phyloP scores from a whole-genome alignment of 2,888 invertebrate genomes.

The Acronicta aceris region DNA sequence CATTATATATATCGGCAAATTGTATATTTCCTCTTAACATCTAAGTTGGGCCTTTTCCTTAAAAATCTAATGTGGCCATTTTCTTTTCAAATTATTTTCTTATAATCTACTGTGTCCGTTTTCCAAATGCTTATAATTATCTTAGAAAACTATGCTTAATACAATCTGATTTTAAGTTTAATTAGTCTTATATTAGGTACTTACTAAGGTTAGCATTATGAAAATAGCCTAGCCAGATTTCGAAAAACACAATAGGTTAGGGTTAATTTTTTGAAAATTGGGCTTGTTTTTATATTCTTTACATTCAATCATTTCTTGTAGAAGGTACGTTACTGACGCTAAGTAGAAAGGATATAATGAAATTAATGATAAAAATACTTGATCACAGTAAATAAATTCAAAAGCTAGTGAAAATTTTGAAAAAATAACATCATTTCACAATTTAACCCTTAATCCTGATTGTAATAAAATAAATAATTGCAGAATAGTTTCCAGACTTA shows the following conservation, averaged over 20 bases:
- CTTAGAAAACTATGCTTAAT: conserved; percentile 50
- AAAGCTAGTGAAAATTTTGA: neutral
- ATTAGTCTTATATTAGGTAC: conserved; percentile 61
- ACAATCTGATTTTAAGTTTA: conserved; percentile 43
- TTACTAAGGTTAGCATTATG: conserved; percentile 55
- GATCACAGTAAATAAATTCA: no score
- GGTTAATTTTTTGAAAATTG: conserved; percentile 15
- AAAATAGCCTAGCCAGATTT: conserved; percentile 50
- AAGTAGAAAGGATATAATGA: no score
- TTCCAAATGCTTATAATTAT: conserved; percentile 57
- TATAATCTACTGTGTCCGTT: conserved; percentile 54
- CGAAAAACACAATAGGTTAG: conserved; percentile 48
- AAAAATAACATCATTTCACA: neutral
- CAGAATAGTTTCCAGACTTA: conserved; percentile 68
- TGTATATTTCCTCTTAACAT: conserved; percentile 57
- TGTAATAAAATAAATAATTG: conserved; percentile 53
- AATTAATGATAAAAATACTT: no score
- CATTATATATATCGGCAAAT: conserved; percentile 48
- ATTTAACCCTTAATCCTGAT: conserved; percentile 53
- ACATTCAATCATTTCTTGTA: no score
- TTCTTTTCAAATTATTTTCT: conserved; percentile 35
- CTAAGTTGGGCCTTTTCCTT: conserved; percentile 50
- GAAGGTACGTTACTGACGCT: no score
- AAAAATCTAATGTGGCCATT: conserved; percentile 41
- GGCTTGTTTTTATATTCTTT: neutral